Evolutionary conservation across 2,113 vertebrate genomes (phyloP).

Genomic region (Gallinago jamesoni): DNA sequence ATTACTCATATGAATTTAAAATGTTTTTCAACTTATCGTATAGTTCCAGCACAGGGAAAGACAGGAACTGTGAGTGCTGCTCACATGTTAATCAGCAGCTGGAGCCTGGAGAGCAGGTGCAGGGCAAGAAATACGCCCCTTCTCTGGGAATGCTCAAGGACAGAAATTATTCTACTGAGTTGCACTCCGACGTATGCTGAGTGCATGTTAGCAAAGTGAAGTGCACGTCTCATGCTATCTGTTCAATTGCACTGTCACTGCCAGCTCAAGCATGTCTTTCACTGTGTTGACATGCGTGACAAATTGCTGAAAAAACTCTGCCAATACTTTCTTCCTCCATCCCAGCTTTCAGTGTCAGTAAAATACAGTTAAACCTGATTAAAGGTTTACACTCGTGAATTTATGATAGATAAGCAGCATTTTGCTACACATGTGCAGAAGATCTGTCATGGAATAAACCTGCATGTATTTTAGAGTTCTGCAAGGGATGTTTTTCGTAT

Average conservation of each 20-base stretch:
- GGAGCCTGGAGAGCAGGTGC: not conserved
- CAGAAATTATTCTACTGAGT: not conserved
- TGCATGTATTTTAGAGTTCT: not conserved
- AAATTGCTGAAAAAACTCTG: not conserved
- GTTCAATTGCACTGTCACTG: not conserved
- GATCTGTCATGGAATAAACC: not conserved
- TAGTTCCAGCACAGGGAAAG: not conserved
- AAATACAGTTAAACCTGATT: not conserved
- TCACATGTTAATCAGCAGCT: not conserved
- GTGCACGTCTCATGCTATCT: not conserved
- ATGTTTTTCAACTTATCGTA: not conserved
- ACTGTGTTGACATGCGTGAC: not conserved
- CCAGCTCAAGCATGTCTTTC: slow-evolving; percentile 2
- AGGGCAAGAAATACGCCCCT: fast-evolving
- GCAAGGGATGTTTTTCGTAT: not conserved
- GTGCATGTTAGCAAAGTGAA: not conserved
- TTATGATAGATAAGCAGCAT: not conserved
- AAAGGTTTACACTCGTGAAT: not conserved
- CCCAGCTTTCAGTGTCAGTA: fast-evolving
- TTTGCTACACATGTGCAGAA: fast-evolving
- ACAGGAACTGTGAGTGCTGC: fast-evolving
- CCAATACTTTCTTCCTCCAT: not conserved
- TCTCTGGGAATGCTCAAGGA: not conserved
- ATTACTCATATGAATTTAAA: slow-evolving; percentile 29
- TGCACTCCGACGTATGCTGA: not conserved